A percentile compares a stretch with the other conserved stretches of the same genome.
Conservation (phyloP, 2,797 vertebrate genomes). For the Danio aesculapii region DNA sequence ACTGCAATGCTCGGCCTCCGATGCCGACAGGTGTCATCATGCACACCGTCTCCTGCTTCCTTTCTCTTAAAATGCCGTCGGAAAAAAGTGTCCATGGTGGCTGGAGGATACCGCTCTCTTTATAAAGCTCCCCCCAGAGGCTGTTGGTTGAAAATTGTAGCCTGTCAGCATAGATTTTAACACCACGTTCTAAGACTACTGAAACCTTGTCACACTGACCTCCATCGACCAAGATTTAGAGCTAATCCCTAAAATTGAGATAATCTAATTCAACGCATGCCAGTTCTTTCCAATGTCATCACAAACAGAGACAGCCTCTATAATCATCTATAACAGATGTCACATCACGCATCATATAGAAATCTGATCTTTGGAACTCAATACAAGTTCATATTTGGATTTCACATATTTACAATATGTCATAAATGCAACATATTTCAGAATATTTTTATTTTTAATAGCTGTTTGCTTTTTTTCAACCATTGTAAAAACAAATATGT, state of each 20-base stretch:
- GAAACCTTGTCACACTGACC: slow-evolving; percentile 17
- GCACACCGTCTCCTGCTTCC: slow-evolving; percentile 48
- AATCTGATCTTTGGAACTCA: too few relatives aligned
- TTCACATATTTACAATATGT: too few relatives aligned
- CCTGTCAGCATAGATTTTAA: slow-evolving; percentile 59
- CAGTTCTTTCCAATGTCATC: neutral
- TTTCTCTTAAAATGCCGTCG: slow-evolving; percentile 89
- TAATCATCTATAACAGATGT: slow-evolving; percentile 4
- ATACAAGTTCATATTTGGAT: too few relatives aligned
- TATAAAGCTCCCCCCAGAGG: slow-evolving; percentile 45
- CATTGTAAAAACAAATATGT: too few relatives aligned
- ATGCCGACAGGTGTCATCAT: slow-evolving; percentile 51
- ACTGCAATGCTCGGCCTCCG: slow-evolving; percentile 76
- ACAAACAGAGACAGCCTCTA: neutral
- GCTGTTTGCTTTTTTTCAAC: too few relatives aligned
- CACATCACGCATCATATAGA: neutral
- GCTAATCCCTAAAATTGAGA: slow-evolving; percentile 9
- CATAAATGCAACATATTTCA: too few relatives aligned
- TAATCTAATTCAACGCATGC: slow-evolving; percentile 1
- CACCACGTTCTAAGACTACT: slow-evolving; percentile 3
- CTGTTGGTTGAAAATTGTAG: slow-evolving; percentile 82
- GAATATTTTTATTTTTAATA: too few relatives aligned
- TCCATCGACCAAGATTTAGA: neutral
- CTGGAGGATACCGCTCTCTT: slow-evolving; percentile 25
- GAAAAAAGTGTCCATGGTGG: slow-evolving; percentile 90